Evolutionary conservation across 2,797 vertebrate species (phyloP).

Genomic region (Leptodactylus fallax): DNA sequence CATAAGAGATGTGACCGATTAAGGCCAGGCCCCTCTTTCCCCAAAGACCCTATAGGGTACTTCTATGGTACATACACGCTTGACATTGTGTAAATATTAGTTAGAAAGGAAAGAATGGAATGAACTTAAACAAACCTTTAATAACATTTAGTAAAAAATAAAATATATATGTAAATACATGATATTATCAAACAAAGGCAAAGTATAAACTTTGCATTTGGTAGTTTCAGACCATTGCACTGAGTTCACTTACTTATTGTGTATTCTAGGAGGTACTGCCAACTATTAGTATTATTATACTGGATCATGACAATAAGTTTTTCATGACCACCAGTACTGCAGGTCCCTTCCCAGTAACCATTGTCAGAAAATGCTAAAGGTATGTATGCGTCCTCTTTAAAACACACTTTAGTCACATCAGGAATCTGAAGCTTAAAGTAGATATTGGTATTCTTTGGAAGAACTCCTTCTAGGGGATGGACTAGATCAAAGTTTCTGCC

Average conservation of each 20-base stretch:
- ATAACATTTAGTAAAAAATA: too few species aligned
- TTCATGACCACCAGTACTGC: conserved; percentile 73
- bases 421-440: conserved; percentile 79
- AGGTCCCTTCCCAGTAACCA: conserved; percentile 80
- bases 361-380: conserved; percentile 71
- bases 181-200: too few species aligned
- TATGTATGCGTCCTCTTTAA: conserved; percentile 70
- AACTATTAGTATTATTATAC: conserved; percentile 70
- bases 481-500: conserved; percentile 76
- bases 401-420: conserved; percentile 72
- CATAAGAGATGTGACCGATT: too few species aligned
- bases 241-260: conserved; percentile 66
- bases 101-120: too few species aligned
- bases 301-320: conserved; percentile 78
- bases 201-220: too few species aligned
- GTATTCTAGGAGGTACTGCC: conserved; percentile 76
- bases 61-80: too few species aligned
- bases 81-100: too few species aligned
- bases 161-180: too few species aligned
- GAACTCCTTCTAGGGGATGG: conserved; percentile 76
- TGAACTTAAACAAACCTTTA: too few species aligned
- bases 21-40: too few species aligned
- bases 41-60: too few species aligned
- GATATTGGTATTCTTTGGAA: conserved; percentile 75
- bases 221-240: neutral